Conservation (phyloP, 2,113 vertebrate species). For the Lampris megalopsis region DNA sequence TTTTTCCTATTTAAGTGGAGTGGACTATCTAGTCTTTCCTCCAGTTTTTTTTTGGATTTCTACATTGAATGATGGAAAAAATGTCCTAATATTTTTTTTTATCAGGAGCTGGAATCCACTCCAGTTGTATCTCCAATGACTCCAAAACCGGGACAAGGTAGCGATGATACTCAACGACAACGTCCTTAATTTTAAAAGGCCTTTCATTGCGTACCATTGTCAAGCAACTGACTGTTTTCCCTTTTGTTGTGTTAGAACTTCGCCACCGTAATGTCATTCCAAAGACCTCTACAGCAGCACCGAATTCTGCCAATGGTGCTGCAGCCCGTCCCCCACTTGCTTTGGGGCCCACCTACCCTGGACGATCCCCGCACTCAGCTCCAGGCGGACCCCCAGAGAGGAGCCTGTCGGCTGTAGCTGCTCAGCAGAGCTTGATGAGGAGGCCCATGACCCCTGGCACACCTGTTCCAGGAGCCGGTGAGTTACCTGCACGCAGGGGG, state of each 20-base stretch:
- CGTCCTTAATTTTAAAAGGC: neutral
- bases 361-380: slow-evolving; percentile 85
- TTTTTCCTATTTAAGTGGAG: no score
- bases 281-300: slow-evolving; percentile 79
- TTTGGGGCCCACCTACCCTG: slow-evolving; percentile 79
- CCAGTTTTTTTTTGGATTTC: neutral
- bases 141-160: slow-evolving; percentile 95
- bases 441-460: slow-evolving; percentile 90
- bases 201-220: slow-evolving; percentile 4
- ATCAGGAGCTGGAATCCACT: slow-evolving; percentile 87
- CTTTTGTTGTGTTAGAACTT: slow-evolving; percentile 83
- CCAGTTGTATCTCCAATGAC: slow-evolving; percentile 85
- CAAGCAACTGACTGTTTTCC: slow-evolving; percentile 30
- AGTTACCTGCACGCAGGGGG: slow-evolving; percentile 87
- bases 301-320: slow-evolving; percentile 59
- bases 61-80: neutral
- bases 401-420: slow-evolving; percentile 76
- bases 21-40: no score
- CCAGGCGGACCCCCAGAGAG: slow-evolving; percentile 92
- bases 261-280: slow-evolving; percentile 90
- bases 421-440: slow-evolving; percentile 88
- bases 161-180: neutral
- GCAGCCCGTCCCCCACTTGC: slow-evolving; percentile 77
- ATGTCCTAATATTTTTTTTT: slow-evolving; percentile 5
- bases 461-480: slow-evolving; percentile 93